Conservation (phyloP, 1,140 invertebrate genomes). For the Aphis craccivora region DNA sequence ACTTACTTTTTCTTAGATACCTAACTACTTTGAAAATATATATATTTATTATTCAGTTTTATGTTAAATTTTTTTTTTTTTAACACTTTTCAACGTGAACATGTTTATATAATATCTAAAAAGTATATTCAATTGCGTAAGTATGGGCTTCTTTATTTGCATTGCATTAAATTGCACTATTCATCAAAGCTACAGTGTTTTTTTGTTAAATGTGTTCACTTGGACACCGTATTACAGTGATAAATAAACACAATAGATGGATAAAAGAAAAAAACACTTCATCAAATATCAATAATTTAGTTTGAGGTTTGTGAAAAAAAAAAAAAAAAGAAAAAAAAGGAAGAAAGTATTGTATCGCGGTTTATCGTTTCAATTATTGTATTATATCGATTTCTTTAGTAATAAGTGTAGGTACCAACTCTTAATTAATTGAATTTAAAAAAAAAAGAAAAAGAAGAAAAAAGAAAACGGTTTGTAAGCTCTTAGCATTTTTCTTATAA, state of each 20-base stretch:
- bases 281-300: neutral
- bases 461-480: neutral
- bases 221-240: neutral
- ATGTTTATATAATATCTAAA: neutral
- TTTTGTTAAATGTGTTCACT: neutral
- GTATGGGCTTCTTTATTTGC: neutral
- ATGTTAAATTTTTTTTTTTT: neutral
- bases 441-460: neutral
- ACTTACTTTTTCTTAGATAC: neutral
- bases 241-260: neutral
- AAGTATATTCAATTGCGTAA: neutral
- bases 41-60: neutral
- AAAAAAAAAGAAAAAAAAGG: neutral
- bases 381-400: neutral
- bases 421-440: neutral
- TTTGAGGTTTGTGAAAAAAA: neutral
- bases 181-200: neutral
- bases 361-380: neutral
- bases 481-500: neutral
- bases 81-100: neutral
- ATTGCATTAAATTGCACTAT: neutral
- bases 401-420: neutral
- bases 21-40: neutral
- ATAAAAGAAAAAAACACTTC: neutral
- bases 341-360: neutral